Evolutionary conservation across 2,113 vertebrate genomes (phyloP).

Genomic region (Malaclemys terrapin): DNA sequence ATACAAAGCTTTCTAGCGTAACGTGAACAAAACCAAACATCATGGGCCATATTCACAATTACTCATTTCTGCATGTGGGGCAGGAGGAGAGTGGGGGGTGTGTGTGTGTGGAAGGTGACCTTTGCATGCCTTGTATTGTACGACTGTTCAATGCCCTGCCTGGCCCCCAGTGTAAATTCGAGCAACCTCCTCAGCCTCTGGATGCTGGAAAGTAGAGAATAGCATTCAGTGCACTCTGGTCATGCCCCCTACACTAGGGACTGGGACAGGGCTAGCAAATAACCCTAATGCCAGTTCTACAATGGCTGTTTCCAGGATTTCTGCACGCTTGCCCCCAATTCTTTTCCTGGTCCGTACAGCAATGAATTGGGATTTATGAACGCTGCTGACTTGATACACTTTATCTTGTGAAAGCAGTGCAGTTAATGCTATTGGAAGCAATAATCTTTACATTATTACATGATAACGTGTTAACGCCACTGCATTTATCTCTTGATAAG

Average conservation of each 20-base stretch:
- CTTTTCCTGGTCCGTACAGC: neutral
- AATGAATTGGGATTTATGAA: neutral
- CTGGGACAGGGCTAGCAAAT: rapidly evolving
- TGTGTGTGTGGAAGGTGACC: neutral
- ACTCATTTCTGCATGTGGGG: rapidly evolving
- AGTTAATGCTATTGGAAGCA: neutral
- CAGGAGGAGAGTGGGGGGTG: too few species aligned
- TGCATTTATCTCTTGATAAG: neutral
- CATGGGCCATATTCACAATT: rapidly evolving
- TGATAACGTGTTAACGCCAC: neutral
- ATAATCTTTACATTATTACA: neutral
- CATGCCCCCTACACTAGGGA: neutral
- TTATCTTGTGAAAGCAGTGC: neutral
- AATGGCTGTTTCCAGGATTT: neutral
- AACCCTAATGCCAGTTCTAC: rapidly evolving
- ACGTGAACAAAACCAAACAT: rapidly evolving
- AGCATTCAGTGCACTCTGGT: neutral
- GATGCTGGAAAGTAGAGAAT: neutral
- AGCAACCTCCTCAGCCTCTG: neutral
- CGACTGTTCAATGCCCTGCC: neutral
- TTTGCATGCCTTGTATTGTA: rapidly evolving
- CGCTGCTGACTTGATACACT: neutral
- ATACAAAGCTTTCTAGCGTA: neutral
- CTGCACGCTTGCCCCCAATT: neutral
- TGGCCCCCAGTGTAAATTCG: neutral